These are phyloP conservation scores for Hydrolagus affinis DNA, from an alignment of 2,113 vertebrate genomes.

Conservation along the genomic window DNA sequence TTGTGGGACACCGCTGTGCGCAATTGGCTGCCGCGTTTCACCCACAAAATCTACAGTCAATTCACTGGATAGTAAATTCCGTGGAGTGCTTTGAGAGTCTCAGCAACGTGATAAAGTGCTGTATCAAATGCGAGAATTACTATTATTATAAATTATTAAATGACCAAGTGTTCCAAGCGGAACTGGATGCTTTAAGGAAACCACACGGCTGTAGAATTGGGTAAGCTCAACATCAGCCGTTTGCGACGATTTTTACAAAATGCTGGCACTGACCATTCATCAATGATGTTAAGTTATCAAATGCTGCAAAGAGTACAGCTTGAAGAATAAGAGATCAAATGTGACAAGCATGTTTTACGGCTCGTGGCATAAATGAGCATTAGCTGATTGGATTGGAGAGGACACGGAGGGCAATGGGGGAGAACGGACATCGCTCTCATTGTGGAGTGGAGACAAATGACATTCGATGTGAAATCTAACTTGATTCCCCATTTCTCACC, in stretches of 20 bases:
- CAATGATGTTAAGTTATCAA: neutral
- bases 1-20: too few species aligned
- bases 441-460: neutral
- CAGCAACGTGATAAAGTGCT: too few species aligned
- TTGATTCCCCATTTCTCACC: too few species aligned
- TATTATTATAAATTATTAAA: too few species aligned
- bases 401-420: neutral
- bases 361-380: neutral
- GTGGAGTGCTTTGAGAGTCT: too few species aligned
- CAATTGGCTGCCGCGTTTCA: too few species aligned
- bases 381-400: neutral
- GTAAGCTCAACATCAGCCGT: neutral
- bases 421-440: neutral
- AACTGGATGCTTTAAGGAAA: too few species aligned
- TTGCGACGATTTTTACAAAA: neutral
- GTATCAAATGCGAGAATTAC: too few species aligned
- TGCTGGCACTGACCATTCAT: neutral
- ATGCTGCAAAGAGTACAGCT: neutral
- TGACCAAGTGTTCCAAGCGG: too few species aligned
- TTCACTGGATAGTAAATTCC: too few species aligned
- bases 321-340: neutral
- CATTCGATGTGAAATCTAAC: neutral
- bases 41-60: too few species aligned
- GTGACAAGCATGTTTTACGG: neutral
- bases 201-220: too few species aligned